Base-by-base conservation (phyloP, 1,140 invertebrate genomes). In the Colletes gigas region DNA sequence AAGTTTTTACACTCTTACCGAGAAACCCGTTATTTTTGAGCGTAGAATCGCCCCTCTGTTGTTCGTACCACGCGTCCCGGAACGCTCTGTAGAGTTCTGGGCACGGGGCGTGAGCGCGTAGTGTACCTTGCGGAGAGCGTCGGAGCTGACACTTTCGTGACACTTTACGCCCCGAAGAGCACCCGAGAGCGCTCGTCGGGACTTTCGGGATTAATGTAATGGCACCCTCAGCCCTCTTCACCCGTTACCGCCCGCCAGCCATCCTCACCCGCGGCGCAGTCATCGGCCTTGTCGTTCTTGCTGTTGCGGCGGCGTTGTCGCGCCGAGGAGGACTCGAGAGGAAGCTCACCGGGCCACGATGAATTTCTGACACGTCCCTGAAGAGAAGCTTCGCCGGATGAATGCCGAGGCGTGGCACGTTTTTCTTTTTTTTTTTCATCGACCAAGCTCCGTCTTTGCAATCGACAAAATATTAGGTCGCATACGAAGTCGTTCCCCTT, bases 71-170 rank as follows among this genome's bases (percentile, higher is more conserved):
- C 21, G 21, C 21, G 21, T 50, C 50, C 3, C 50, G 50, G 10
- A 50, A 50, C 50, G 10, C 50, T 10, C 50, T 50, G 21, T 62
- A 62, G 21, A 14, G 30, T 14, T 54, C 19, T 47, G 21, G 39
- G 39, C 57, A 47, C 47, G 47, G 41, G 19, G 47, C 17, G 47
- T 72, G 50, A n/a, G 39, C 50, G 19, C 7, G 44, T 52, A 19
- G 82, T 83, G 82, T 74, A 84, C 85, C 84, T 82, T 66, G 76
- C 55, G 81, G 74, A 74, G 83, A 88, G 89, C 88, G 89, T 90
- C 89, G 89, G 89, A 87, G 89, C 84, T 87, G 87, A 90, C 89
- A 85, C 87, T 75, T 82, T 84, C 85, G 83, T 86, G 85, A 88
- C 87, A 90, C 89, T 91, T 90, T 86, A 84, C 86, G 86, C 83